phyloP scores from a whole-genome alignment of 35 echinoderm and acorn worm species.

The Lytechinus variegatus region DNA sequence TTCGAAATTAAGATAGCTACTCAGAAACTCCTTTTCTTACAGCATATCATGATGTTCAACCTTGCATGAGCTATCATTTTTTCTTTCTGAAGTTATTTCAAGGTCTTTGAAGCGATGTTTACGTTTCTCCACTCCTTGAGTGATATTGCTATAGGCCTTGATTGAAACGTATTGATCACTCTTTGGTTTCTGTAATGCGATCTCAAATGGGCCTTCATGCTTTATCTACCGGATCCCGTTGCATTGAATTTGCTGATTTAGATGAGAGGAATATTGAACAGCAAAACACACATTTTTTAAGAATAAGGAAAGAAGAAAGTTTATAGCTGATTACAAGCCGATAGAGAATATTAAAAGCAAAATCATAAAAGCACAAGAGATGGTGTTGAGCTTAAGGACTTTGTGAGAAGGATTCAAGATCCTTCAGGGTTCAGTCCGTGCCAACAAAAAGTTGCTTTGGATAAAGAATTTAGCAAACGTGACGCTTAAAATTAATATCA shows the following conservation, averaged over 20 bases:
- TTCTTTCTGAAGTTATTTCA: neutral
- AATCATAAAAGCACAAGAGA: no score
- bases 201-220: neutral
- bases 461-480: no score
- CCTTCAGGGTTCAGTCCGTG: no score
- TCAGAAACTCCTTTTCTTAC: neutral
- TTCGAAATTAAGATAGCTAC: neutral
- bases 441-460: no score
- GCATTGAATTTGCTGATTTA: neutral
- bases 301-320: no score
- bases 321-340: no score
- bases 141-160: neutral
- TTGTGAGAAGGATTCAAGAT: no score
- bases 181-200: neutral
- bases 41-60: neutral
- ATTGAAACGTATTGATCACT: neutral
- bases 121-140: neutral
- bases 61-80: neutral
- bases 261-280: neutral
- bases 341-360: no score
- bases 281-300: no score
- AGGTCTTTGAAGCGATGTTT: neutral
- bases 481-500: no score
- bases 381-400: no score
- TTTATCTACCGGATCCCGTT: neutral